Evolutionary conservation across 2,797 vertebrate genomes (phyloP), one percentile per base, ranked within the genome.

Genomic region (Mico argentatus): DNA sequence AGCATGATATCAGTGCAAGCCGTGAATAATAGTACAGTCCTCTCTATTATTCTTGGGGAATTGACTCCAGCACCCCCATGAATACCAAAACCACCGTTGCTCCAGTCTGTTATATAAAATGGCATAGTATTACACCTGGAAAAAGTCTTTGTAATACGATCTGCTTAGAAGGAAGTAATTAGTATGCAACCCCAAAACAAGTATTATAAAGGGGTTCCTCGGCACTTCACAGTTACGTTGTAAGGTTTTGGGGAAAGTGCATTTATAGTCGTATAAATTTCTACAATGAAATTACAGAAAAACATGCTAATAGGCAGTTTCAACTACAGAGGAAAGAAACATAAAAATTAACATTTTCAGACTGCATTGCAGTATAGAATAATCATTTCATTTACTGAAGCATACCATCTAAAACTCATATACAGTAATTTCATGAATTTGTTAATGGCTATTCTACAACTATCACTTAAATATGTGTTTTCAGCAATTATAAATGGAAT

Each of bases 401-500:
- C 79, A 2, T 61, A 77, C 76, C 92, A 80, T 55, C 61, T 82
- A 7, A 59, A 95, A 86, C 73, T 67, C 52, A 57, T 24, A 55
- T 5, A 15, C n/a, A 55, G 15, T 83, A 82, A 67, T 79, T 76
- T 88, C 61, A 59, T 57, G 57, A 95, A 27, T 44, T 22, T 94
- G 30, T 41, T 85, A 84, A 44, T 24, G 91, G 19, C 5, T 61
- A 19, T 70, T 80, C 64, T n/a, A 94, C 10, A 75, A 91, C 48
- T 80, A 89, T 80, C 79, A 94, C 95, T 98, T 96, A 64, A 97
- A 96, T 95, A 92, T 85, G 80, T 96, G 55, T 76, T 92, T 72
- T 90, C 59, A 55, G 44, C n/a, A 94, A 88, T 33, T 87, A 39
- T 80, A 91, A 97, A 88, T 97, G 76, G 73, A 95, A 81, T 88